Evolutionary conservation across 2,113 vertebrate genomes (phyloP).

Genomic region (Pampusana beccarii): DNA sequence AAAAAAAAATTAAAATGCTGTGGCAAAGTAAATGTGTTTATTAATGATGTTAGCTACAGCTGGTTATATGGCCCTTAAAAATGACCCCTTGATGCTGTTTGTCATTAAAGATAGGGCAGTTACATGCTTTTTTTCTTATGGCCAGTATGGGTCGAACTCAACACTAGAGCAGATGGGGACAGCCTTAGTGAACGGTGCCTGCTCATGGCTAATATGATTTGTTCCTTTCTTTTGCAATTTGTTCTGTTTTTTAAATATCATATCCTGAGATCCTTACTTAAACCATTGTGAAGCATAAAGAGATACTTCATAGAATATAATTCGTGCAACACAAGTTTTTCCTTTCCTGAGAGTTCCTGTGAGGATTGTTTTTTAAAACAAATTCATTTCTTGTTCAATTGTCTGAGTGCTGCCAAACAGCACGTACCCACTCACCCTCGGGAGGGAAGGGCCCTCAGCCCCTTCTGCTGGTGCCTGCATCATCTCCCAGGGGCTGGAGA

Average conservation of each 20-base stretch:
- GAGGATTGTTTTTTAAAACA: conserved; percentile 10
- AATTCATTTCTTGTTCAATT: not conserved
- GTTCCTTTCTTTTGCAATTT: not conserved
- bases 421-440: rapidly evolving
- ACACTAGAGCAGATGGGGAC: not conserved
- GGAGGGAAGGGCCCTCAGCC: not conserved
- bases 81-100: not conserved
- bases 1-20: not conserved
- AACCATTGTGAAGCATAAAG: not conserved
- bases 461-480: not conserved
- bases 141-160: not conserved
- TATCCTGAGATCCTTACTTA: not conserved
- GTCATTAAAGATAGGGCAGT: not conserved
- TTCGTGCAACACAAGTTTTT: not conserved
- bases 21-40: not conserved
- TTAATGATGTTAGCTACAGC: not conserved
- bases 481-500: not conserved
- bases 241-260: not conserved
- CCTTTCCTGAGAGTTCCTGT: not conserved
- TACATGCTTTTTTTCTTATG: not conserved
- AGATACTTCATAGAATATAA: not conserved
- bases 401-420: not conserved
- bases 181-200: not conserved
- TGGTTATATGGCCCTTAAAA: not conserved
- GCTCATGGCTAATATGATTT: not conserved